These are phyloP conservation scores for Cosmorhoe ocellata DNA, from an alignment of 2,888 invertebrate species.

Conservation along the genomic window DNA sequence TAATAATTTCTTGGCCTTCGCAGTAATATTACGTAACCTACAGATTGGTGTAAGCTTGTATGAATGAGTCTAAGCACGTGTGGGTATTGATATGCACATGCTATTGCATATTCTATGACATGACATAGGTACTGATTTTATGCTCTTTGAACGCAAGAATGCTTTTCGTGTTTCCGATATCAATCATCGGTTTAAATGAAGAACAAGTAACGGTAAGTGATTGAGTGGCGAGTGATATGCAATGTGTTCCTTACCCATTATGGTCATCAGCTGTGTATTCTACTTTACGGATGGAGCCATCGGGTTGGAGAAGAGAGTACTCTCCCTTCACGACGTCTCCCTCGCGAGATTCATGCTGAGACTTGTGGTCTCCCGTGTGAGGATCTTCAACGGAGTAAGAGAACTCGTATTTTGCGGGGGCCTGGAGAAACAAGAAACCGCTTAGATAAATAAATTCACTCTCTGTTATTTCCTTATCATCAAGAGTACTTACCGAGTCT, in stretches of 20 bases:
- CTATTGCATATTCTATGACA: conserved; percentile 4
- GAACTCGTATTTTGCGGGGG: conserved; percentile 81
- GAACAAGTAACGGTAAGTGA: no score
- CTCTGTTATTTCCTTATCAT: neutral
- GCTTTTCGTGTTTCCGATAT: no score
- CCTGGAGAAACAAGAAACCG: conserved; percentile 42
- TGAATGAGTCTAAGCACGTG: conserved; percentile 52
- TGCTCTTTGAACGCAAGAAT: no score
- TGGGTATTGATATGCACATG: conserved; percentile 10
- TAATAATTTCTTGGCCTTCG: conserved; percentile 19
- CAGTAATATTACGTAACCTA: conserved; percentile 47
- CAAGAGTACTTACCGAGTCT: neutral
- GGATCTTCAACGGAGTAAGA: conserved; percentile 83
- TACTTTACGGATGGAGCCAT: conserved; percentile 79
- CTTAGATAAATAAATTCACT: no score
- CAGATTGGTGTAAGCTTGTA: conserved; percentile 46
- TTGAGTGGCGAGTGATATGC: no score
- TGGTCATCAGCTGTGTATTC: conserved; percentile 81
- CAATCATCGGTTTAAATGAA: no score
- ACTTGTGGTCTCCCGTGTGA: conserved; percentile 82
- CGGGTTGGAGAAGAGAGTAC: conserved; percentile 80
- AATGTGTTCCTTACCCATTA: conserved; percentile 65
- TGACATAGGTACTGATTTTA: neutral
- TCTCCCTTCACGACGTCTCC: conserved; percentile 78
- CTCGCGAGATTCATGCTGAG: conserved; percentile 72